Evolutionary conservation across 2,113 vertebrate species (phyloP).

Genomic region (Lontra canadensis): DNA sequence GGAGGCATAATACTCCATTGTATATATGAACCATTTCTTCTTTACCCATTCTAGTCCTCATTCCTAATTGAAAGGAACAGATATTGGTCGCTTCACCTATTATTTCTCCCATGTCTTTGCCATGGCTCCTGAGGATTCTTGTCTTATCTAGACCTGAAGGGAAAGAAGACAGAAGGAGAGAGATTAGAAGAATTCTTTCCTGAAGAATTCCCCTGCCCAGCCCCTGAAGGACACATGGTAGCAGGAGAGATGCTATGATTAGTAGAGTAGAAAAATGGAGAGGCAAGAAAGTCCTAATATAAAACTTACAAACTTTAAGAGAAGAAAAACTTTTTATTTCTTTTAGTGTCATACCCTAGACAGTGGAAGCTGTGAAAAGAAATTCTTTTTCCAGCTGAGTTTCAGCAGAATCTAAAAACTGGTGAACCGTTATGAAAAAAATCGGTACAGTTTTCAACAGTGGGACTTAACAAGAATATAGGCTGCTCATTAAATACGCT

Average conservation of each 20-base stretch:
- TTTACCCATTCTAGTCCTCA: too few relatives aligned
- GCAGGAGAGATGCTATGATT: background rate
- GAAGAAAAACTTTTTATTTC: background rate
- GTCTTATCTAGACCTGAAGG: background rate
- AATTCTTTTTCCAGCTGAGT: background rate
- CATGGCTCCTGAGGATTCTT: background rate
- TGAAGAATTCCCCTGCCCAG: background rate
- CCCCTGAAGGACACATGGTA: background rate
- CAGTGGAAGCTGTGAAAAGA: background rate
- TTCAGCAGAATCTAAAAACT: conserved; percentile 39
- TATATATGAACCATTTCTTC: too few relatives aligned
- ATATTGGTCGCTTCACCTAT: too few relatives aligned
- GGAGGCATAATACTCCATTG: too few relatives aligned
- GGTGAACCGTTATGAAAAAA: background rate
- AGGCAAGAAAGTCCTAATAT: background rate
- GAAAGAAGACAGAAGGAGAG: background rate
- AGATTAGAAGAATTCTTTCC: background rate
- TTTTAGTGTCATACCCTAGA: background rate
- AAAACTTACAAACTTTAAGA: background rate
- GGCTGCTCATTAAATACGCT: background rate
- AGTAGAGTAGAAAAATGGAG: background rate
- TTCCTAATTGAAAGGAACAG: background rate
- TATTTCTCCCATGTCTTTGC: background rate
- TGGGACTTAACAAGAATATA: background rate
- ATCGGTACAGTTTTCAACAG: background rate